Conservation (phyloP, 2,888 invertebrate genomes). For the Aspidiotus destructor region DNA sequence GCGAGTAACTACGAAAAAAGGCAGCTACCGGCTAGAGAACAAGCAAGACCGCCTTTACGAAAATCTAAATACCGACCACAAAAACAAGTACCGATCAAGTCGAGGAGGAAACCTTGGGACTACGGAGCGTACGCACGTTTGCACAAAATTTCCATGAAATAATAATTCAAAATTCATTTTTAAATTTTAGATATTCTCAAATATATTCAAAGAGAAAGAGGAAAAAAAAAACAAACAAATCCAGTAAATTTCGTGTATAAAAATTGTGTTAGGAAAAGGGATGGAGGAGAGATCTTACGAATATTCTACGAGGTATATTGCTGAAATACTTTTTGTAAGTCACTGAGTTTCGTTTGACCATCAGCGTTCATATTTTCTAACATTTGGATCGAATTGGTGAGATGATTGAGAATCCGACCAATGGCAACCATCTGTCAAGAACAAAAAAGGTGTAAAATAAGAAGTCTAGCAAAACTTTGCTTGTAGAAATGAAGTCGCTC, state of each 20-base stretch:
- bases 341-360: conserved; percentile 17
- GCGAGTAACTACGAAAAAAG: too few species aligned
- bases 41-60: background rate
- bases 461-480: background rate
- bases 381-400: conserved; percentile 27
- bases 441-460: background rate
- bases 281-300: background rate
- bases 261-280: background rate
- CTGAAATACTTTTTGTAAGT: conserved; percentile 22
- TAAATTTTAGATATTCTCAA: too few species aligned
- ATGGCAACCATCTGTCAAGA: conserved; percentile 19
- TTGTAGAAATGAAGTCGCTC: too few species aligned
- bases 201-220: too few species aligned
- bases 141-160: too few species aligned
- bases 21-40: background rate
- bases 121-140: background rate
- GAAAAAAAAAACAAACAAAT: background rate
- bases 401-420: conserved; percentile 23
- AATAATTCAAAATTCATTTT: too few species aligned
- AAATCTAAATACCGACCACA: background rate
- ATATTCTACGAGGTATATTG: conserved; percentile 12
- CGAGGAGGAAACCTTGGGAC: background rate
- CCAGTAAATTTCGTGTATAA: background rate
- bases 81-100: background rate
- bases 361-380: conserved; percentile 21